phyloP scores from a whole-genome alignment of 2,797 vertebrate genomes.

The Lagodon rhomboides region DNA sequence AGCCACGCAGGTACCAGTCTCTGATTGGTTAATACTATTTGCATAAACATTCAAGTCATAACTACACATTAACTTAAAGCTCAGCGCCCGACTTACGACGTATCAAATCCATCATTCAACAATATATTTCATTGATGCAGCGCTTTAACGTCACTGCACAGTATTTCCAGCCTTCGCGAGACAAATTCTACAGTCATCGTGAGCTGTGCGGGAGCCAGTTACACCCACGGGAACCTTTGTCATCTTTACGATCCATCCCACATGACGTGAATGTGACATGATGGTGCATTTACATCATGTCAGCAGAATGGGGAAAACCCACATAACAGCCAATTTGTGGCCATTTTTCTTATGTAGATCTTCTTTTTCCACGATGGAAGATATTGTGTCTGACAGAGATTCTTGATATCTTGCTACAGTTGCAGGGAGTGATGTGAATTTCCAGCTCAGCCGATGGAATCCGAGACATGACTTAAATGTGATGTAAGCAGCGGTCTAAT shows the following conservation, averaged over 20 bases:
- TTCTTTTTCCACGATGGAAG: slow-evolving; percentile 7
- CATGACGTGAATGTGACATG: slow-evolving; percentile 7
- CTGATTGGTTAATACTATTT: no score
- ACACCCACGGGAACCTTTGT: background rate
- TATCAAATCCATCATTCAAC: background rate
- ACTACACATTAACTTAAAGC: background rate
- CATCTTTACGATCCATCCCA: background rate
- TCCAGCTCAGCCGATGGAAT: background rate
- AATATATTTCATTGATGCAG: background rate
- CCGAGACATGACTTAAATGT: slow-evolving; percentile 9
- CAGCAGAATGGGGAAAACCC: slow-evolving; percentile 3
- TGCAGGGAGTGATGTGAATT: background rate
- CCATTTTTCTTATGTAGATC: background rate
- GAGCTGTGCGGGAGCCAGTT: background rate
- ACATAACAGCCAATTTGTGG: background rate
- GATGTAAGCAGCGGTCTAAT: background rate
- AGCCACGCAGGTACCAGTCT: no score
- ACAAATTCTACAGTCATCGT: background rate
- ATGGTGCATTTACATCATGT: slow-evolving; percentile 19
- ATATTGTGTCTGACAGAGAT: slow-evolving; percentile 12
- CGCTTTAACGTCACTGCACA: background rate
- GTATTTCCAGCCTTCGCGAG: slow-evolving; percentile 8
- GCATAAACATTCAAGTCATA: background rate
- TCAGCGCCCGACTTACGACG: no score
- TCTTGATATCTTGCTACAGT: background rate